These are phyloP conservation scores for Gasterosteus aculeatus DNA, from an alignment of 2,113 vertebrate species.

Conservation along the genomic window DNA sequence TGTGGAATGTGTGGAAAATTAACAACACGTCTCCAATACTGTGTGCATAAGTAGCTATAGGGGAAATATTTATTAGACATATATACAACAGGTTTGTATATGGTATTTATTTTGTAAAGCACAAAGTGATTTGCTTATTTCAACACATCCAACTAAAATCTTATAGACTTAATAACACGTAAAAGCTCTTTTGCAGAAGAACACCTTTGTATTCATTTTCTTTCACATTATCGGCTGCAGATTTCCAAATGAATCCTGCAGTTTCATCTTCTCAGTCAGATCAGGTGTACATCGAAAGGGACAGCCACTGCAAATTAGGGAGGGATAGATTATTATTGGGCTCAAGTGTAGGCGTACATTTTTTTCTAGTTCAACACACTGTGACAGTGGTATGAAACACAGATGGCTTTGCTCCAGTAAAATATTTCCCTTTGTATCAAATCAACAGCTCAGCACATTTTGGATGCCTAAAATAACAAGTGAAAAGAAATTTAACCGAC, in stretches of 20 bases:
- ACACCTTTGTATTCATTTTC: neutral
- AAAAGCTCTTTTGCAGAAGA: neutral
- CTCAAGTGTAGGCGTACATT: no score
- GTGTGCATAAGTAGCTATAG: neutral
- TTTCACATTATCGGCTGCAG: neutral
- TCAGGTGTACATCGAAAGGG: constrained; percentile 65
- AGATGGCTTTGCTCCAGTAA: neutral
- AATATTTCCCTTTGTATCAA: neutral
- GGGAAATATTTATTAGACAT: neutral
- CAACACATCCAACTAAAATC: neutral
- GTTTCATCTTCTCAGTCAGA: neutral
- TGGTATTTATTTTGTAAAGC: constrained; percentile 1
- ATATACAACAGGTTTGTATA: neutral
- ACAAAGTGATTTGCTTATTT: neutral
- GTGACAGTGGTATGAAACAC: neutral
- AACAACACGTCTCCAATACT: no score
- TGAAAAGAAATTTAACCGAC: constrained; percentile 31
- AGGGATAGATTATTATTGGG: neutral
- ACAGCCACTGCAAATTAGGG: constrained; percentile 67
- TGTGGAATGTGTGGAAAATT: no score
- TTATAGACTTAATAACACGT: neutral
- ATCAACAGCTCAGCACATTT: neutral
- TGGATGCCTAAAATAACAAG: neutral
- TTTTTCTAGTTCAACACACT: no score
- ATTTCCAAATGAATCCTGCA: neutral